Base-by-base conservation (phyloP, 2,113 vertebrate genomes). In the Macquaria australasica region DNA sequence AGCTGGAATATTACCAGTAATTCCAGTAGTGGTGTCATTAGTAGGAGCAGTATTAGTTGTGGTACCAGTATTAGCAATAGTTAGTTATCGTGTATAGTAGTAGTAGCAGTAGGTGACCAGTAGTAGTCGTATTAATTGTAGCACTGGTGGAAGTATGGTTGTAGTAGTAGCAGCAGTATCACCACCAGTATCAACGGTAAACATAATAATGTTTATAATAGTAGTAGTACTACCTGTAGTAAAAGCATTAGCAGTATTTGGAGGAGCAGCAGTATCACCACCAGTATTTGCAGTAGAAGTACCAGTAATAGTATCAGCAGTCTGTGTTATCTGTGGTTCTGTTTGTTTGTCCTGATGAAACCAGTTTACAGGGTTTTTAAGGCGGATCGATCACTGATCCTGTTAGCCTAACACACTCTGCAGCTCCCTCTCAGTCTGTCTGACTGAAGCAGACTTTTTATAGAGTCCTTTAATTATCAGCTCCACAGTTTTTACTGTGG, bases 401-500 rank as follows among this genome's bases (percentile, higher is more conserved):
- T 56, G 45, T 82, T 69, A 72, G 51, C 75, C 80, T 50, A 74
- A 55, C 37, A 18, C 68, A 23, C 62, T 12, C 11, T 70, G 41
- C 63, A 53, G 70, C 62, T 75, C 62, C 28, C 56, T 23, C 62
- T 67, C 82, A 4, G 20, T 28, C 4, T 21, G 21, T 8, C 28
- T 21, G 59, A 68, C 45, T 62, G 58, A 45, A 31, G 77, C 78
- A 18, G 74, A 64, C 48, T 76, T 75, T 76, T 88, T 88, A 89
- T 79, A n/a, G 83, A 89, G 83, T 87, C 83, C 67, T 88, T 87
- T 89, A 86, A 89, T 89, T 82, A 89, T 86, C 83, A 82, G 74
- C 78, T 73, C 2, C 81, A 58, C 73, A 50, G 72, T 78, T 83
- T 86, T 86, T 81, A 81, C 77, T 56, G 83, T 23, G 56, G 56